Conservation (phyloP, 2,888 invertebrate species). For the Troides oblongomaculatus region DNA sequence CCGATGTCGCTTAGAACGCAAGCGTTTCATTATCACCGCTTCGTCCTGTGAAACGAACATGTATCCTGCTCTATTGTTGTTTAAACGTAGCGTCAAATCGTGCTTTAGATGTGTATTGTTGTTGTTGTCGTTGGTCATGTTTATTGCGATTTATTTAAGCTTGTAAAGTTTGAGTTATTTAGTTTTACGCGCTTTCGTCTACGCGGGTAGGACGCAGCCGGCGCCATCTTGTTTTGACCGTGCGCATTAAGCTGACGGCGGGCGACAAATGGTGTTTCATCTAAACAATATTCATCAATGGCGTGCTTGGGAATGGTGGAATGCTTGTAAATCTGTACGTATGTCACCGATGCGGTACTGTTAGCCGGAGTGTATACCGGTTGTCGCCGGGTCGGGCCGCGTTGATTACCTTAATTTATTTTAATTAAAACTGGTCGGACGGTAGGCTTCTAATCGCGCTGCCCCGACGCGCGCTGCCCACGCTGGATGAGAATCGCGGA, state of each 20-base stretch:
- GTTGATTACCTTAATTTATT: slow-evolving; percentile 42
- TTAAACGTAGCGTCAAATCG: slow-evolving; percentile 2
- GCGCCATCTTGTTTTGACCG: slow-evolving; percentile 16
- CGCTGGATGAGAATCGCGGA: neutral
- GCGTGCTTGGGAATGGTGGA: neutral
- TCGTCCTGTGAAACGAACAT: slow-evolving; percentile 52
- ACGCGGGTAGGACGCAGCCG: neutral
- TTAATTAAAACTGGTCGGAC: slow-evolving; percentile 42
- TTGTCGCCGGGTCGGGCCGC: slow-evolving; percentile 16
- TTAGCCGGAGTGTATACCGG: slow-evolving; percentile 21
- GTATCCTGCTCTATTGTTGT: slow-evolving; percentile 50
- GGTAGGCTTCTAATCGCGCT: slow-evolving; percentile 33
- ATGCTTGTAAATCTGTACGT: slow-evolving; percentile 1
- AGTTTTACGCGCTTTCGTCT: no score
- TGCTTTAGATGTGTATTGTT: no score
- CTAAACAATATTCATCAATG: neutral
- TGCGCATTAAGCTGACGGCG: neutral
- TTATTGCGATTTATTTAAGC: no score
- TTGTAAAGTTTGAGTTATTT: no score
- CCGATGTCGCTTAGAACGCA: slow-evolving; percentile 14
- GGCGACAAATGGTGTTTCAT: neutral
- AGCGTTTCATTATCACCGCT: slow-evolving; percentile 49
- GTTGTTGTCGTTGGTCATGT: no score
- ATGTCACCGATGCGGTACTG: slow-evolving; percentile 20
- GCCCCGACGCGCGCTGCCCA: slow-evolving; percentile 4